A percentile compares a stretch with the other conserved stretches of the same genome.
phyloP scores from a whole-genome alignment of 64 coral and sea anemone genomes.

The Pachyseris speciosa region DNA sequence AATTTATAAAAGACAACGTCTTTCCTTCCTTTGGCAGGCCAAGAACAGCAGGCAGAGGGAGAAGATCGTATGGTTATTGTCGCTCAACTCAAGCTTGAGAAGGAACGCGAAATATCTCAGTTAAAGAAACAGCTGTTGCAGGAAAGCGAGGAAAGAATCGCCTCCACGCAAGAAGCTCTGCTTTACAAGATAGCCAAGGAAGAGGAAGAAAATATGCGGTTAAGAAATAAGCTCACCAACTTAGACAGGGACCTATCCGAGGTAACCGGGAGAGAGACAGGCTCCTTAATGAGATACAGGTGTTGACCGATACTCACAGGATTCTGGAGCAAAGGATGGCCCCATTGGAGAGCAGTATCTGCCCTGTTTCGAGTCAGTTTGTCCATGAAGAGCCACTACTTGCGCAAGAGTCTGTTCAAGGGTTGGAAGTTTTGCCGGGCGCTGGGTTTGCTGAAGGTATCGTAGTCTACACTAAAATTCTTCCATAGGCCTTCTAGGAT shows the following conservation, averaged over 20 bases:
- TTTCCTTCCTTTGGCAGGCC: neutral
- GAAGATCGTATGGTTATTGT: neutral
- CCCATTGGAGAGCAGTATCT: conserved; percentile 27
- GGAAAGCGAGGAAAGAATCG: conserved; percentile 88
- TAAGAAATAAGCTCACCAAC: conserved; percentile 48
- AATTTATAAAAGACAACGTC: neutral
- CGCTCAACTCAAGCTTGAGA: conserved; percentile 56
- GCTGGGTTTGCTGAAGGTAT: conserved; percentile 44
- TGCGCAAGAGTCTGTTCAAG: conserved; percentile 57
- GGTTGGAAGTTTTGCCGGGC: conserved; percentile 63
- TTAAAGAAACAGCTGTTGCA: conserved; percentile 60
- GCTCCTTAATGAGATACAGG: conserved; percentile 61
- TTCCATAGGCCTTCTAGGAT: neutral
- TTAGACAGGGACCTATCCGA: conserved; percentile 52
- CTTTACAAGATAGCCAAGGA: conserved; percentile 70
- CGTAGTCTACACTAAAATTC: neutral
- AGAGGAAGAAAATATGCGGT: conserved; percentile 70
- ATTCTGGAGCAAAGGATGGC: conserved; percentile 34
- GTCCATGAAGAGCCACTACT: conserved; percentile 82
- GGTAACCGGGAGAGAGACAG: conserved; percentile 64
- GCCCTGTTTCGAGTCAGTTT: conserved; percentile 44
- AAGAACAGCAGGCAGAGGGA: neutral
- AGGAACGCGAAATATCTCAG: conserved; percentile 64
- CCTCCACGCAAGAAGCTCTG: conserved; percentile 63
- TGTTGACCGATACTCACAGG: conserved; percentile 51